Evolutionary conservation across 2,888 invertebrate genomes (phyloP), one percentile per base, ranked within the genome.

Genomic region (Cantharis rufa): DNA sequence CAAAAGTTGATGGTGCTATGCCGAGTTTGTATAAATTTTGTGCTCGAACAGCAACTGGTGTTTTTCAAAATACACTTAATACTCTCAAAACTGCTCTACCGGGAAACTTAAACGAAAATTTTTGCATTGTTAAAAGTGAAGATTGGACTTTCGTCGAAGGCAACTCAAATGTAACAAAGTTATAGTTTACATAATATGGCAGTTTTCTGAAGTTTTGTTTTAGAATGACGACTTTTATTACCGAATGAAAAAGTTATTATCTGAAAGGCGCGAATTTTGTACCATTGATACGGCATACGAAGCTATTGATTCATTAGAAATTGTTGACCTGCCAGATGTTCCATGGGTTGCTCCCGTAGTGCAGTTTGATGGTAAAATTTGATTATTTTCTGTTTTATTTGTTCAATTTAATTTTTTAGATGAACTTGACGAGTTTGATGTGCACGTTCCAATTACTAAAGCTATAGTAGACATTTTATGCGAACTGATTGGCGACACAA

Each of bases 21-120:
- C 88, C 88, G 0, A 87, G 87, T 81, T 86, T 88, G 70, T 90
- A 90, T 83, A 92, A 94, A 88, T 88, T 94, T 85, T 91, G 95
- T 84, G 93, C 93, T 0, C 93, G 93, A 85, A 94, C 94, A 0
- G 94, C 95, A 80, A 94, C 94, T 1, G 95, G 94, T 0, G 93
- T 95, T 79, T 93, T 95, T 85, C 86, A 87, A 69, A 88, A 88
- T 79, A 93, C 94, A 0, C 88, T 95, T 3, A 94, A 94, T 86
- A 93, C 94, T 0, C 89, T 95, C 68, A 93, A 92, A 86, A 94
- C 94, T 18, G 94, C 93, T 7, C 86, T 92, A 18, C 91, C 92
- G 11, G 90, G 90, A 61, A 90, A 90, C 81, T 88, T 88, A 70
- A 84, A 86, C 69, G 89, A 89, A 69, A 86, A 88, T n/a, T 81